Evolutionary conservation across 2,888 invertebrate genomes (phyloP), one percentile per base, ranked within the genome.

Genomic region (Eumerus sabulonum): DNA sequence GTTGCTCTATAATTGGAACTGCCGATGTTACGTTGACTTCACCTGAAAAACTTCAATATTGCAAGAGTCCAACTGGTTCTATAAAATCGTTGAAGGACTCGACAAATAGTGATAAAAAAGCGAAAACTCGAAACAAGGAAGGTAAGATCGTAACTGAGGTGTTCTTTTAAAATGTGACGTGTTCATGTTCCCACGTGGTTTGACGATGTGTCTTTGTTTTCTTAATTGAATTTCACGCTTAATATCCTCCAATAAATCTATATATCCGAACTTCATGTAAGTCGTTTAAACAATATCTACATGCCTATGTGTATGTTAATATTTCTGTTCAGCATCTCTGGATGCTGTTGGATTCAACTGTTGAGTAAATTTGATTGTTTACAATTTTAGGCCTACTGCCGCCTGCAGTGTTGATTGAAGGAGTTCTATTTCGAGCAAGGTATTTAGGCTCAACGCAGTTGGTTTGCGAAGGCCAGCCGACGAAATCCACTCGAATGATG

Each of bases 391-490:
- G 95, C 94, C 76, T 87, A 12, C 83, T 86, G 85, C 87, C 87
- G 84, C 86, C 86, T 85, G 93, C 98, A 98, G 99, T 99, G 85
- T 92, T 99, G 86, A 99, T 99, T 89, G 99, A 99, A 90, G 99
- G 99, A 56, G 99, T 99, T 38, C 90, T 99, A 82, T 99, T 99
- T 91, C 95, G 99, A 54, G 99, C 99, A 68, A 85, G 97, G 63
- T 99, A 99, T 90, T 92, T 99, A 84, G 99, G 99, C 70, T 99
- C 99, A 27, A 99, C 99, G 4, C 99, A 99, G 89, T 92, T 99
- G 76, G 97, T 98, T 9, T 99, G 98, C 87, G 99, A 99, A 88
- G 99, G 99, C 0, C 98, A 99, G 86, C 99, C 99, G 1, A 99
- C 98, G 0, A 99, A 99, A 90, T 97, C 98, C 1, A 98, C 99